Base-by-base conservation (phyloP, 1,140 invertebrate genomes). In the Dendroctonus ponderosae region DNA sequence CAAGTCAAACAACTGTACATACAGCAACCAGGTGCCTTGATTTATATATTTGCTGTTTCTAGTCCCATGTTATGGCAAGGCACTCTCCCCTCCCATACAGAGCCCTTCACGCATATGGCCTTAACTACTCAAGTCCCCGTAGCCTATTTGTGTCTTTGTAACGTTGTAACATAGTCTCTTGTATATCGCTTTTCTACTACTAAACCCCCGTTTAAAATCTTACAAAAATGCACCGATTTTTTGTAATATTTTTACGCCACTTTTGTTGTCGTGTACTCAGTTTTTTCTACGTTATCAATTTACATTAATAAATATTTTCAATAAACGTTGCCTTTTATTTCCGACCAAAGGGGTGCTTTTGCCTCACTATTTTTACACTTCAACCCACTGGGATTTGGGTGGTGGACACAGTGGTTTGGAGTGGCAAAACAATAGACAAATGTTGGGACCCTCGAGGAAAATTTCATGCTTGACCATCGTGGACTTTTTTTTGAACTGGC, bases 241-340 rank as follows among this genome's bases (percentile, higher is more conserved):
- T 58, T 58, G 56, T 58, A 58, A 58, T 43, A 58, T 58, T 58
- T 43, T 58, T 26, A 58, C 56, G 15, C 56, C 44, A 58, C 44
- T 58, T 58, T 58, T 58, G 56, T 58, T 58, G 56, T 58, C 44
- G 56, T 58, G 56, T 58, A 58, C 44, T 58, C 56, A 58, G 56
- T 58, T 40, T 58, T 58, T 58, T 58, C 40, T 58, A 58, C 39
- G 56, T 58, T 58, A 58, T 41, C 38, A 43, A 38, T 54, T 68
- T 68, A 64, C 59, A 62, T 58, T 61, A 68, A 68, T 68, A 68
- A 62, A 68, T 62, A 68, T 68, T 68, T 68, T 68, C 66, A 68
- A 53, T 62, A 63, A 68, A 68, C 26, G 3, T 26, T 26, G 26
- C 26, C 26, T 26, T 26, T 26, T 26, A 26, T 26, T 26, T 26